These are phyloP conservation scores for Heliopora coerulea DNA, from an alignment of 92 coral and sea anemone species.

Conservation along the genomic window DNA sequence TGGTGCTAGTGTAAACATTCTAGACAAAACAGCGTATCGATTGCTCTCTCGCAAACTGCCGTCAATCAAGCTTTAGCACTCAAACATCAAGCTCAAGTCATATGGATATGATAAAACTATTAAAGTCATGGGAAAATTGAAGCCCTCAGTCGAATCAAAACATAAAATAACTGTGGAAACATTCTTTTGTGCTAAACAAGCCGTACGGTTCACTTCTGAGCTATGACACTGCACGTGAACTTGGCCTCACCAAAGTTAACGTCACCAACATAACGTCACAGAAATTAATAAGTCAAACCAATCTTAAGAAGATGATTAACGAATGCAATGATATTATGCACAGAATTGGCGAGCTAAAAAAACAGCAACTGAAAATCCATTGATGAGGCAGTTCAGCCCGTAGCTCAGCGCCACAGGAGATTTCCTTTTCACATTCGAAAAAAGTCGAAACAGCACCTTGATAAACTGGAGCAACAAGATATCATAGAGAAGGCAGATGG, in stretches of 20 bases:
- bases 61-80: neutral
- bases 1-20: conserved; percentile 12
- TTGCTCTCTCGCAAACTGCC: neutral
- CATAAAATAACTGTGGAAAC: conserved; percentile 1
- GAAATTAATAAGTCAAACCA: neutral
- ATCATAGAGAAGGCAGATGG: conserved; percentile 25
- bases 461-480: conserved; percentile 7
- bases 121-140: conserved; percentile 1
- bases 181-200: neutral
- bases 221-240: conserved; percentile 1
- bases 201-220: neutral
- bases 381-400: neutral
- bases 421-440: conserved; percentile 22
- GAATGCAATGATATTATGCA: neutral
- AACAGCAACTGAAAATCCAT: conserved; percentile 9
- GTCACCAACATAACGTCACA: conserved; percentile 9
- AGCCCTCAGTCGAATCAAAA: neutral
- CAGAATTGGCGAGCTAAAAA: neutral
- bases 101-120: neutral
- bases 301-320: neutral
- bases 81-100: neutral
- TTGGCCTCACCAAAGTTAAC: neutral
- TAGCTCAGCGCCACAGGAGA: conserved; percentile 20
- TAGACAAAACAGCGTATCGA: conserved; percentile 1
- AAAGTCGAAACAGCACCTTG: neutral